These are phyloP conservation scores for Siderastrea siderea DNA, from an alignment of 92 coral and sea anemone genomes.

Conservation along the genomic window DNA sequence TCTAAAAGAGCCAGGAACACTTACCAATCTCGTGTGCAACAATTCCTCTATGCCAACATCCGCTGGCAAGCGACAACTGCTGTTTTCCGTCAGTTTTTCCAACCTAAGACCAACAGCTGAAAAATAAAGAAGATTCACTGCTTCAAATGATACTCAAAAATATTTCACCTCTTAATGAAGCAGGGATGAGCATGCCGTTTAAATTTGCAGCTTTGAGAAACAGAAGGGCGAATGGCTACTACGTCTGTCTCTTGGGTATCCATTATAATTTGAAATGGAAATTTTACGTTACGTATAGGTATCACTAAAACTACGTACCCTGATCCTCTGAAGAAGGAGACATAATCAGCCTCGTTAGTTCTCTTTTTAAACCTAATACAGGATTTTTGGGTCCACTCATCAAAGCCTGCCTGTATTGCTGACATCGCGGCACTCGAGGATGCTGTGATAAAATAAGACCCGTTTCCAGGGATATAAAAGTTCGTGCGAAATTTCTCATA, in stretches of 20 bases:
- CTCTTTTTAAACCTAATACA: slow-evolving; percentile 1
- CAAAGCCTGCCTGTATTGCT: neutral
- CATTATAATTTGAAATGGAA: no score
- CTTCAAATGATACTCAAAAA: no score
- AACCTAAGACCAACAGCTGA: slow-evolving; percentile 58
- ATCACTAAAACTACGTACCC: no score
- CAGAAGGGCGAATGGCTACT: no score
- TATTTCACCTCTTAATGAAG: no score
- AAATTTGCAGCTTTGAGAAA: no score
- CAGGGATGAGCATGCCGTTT: no score
- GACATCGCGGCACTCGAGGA: neutral
- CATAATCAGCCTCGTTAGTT: neutral
- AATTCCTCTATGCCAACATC: slow-evolving; percentile 55
- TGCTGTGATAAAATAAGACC: neutral
- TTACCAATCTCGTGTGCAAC: slow-evolving; percentile 62
- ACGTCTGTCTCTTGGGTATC: no score
- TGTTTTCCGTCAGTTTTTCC: slow-evolving; percentile 46
- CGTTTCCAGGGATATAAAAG: neutral
- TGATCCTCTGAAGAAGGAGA: neutral
- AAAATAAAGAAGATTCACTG: neutral
- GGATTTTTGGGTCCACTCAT: neutral
- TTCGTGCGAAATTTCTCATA: no score
- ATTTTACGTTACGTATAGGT: no score
- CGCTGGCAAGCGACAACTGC: slow-evolving; percentile 42
- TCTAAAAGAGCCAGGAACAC: neutral